Base-by-base conservation (phyloP, 2,888 invertebrate species). In the Hemistola chrysoprasaria region DNA sequence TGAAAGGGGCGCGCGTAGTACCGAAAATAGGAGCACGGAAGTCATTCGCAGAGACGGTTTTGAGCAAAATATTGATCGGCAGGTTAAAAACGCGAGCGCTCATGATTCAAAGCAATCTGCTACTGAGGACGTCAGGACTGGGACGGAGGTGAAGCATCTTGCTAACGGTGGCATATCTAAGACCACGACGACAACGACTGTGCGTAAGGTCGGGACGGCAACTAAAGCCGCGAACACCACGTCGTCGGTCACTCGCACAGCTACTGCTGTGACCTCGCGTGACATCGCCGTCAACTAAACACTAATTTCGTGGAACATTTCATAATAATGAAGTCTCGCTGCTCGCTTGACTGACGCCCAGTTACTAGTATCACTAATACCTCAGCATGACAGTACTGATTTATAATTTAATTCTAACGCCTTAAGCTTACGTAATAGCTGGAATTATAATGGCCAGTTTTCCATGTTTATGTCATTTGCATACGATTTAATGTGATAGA, bases 201-300 rank as follows among this genome's bases (percentile, higher is more conserved):
- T 84, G 10, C 71, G 62, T 26, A 86, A 80, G 59, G 65, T 85
- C 3, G 88, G 86, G 1, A 78, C 82, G 0, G 68, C 81, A 5
- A 82, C 84, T 3, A 81, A 60, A 52, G 80, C 77, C 8, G 87
- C 81, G 2, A 84, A 81, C 42, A 65, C 77, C 28, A 65, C 78
- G 3, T 77, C 77, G 0, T 65, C 71, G 0, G 78, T 81, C 11
- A 78, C 75, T 21, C 75, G 81, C 9, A 83, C 80, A 10, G 72
- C 86, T 6, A 80, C 84, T 9, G 77, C 78, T 7, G 73, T 80
- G 34, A 84, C 83, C 3, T 80, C 86, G 31, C 78, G 87, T 9
- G 87, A 87, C 43, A 58, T 88, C 38, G 86, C 84, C n/a, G 71
- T 79, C 20, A 85, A 88, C 49, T 87, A 75, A 75, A 48, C n/a